Evolutionary conservation across 2,113 vertebrate genomes (phyloP).

Genomic region (Crocuta crocuta): DNA sequence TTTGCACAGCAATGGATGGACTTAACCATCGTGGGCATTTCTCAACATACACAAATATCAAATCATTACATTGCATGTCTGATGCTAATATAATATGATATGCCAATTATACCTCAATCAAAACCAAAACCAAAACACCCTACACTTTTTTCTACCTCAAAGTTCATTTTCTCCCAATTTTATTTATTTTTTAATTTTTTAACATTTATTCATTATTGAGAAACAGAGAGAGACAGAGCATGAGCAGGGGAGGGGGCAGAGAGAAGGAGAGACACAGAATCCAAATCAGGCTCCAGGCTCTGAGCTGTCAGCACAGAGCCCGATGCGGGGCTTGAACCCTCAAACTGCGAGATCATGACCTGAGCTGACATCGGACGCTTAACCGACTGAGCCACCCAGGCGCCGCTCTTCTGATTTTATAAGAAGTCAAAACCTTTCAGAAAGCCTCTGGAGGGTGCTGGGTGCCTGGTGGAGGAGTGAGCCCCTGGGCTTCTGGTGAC

Average conservation of each 20-base stretch:
- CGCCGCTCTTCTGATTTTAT: not conserved
- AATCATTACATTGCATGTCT: not conserved
- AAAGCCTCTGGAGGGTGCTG: not conserved
- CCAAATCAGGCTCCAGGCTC: no score
- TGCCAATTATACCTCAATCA: not conserved
- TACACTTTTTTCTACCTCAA: not conserved
- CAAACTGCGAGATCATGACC: no score
- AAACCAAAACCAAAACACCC: not conserved
- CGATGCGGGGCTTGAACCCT: no score
- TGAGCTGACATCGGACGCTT: no score
- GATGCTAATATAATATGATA: not conserved
- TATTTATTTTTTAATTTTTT: no score
- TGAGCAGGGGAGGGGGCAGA: no score
- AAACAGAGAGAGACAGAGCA: no score
- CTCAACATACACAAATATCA: not conserved
- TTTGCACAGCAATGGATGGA: not conserved
- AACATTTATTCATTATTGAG: no score
- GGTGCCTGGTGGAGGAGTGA: accelerated
- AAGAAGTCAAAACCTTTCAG: not conserved
- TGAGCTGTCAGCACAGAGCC: no score
- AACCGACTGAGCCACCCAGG: no score
- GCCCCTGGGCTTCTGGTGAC: accelerated
- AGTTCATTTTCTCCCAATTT: not conserved
- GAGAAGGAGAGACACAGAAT: no score
- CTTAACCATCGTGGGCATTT: not conserved